Conservation (phyloP, 2,888 invertebrate species). For the Drosophila monieri region DNA sequence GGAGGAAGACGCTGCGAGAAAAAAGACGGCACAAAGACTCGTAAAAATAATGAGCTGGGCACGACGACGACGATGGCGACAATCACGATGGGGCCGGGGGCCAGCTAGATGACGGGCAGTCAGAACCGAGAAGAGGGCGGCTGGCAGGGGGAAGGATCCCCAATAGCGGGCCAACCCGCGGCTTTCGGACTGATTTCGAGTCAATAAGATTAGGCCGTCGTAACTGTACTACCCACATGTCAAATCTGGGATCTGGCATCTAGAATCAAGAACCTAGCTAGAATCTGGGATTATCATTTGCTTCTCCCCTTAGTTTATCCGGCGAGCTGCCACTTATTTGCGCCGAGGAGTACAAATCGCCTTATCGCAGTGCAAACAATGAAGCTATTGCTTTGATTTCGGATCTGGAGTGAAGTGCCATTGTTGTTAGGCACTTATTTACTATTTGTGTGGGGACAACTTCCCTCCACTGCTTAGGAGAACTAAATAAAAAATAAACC, state of each 20-base stretch:
- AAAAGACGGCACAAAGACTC: conserved; percentile 43
- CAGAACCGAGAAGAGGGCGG: no score
- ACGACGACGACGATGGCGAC: conserved; percentile 66
- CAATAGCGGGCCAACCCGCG: no score
- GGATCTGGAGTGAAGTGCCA: conserved; percentile 44
- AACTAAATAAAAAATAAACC: not conserved
- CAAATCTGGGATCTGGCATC: not conserved
- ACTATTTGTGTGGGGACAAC: conserved; percentile 23
- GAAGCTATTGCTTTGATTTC: conserved; percentile 31
- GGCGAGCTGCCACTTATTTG: no score
- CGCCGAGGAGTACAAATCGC: not conserved
- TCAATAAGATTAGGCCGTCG: conserved; percentile 5
- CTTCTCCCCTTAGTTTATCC: not conserved
- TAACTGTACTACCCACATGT: conserved; percentile 18
- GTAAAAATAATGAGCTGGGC: conserved; percentile 73
- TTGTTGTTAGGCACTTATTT: conserved; percentile 45
- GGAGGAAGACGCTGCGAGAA: not conserved
- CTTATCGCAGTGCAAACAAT: conserved; percentile 37
- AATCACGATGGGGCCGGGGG: conserved; percentile 43
- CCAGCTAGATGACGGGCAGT: no score
- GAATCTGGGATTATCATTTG: no score
- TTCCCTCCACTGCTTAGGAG: not conserved
- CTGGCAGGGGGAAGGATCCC: no score
- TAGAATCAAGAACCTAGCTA: not conserved
- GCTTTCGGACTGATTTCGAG: no score